Evolutionary conservation across 2,888 invertebrate genomes (phyloP).

Genomic region (Linnaemya tessellans): DNA sequence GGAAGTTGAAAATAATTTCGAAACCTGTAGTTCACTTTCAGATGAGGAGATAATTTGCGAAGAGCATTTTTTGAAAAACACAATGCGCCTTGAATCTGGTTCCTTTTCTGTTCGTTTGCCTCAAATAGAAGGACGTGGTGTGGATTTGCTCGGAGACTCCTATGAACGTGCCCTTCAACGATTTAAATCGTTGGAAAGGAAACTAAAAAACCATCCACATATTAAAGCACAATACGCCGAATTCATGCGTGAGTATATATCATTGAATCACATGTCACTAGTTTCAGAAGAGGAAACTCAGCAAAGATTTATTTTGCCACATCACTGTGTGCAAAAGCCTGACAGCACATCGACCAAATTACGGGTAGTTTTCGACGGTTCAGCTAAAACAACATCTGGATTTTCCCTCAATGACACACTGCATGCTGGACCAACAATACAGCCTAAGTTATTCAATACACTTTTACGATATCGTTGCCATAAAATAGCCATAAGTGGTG

Average conservation of each 20-base stretch:
- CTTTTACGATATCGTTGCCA: no score
- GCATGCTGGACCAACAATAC: no score
- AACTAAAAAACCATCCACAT: conserved; percentile 28
- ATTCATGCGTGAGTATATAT: not conserved
- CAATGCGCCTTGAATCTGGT: conserved; percentile 18
- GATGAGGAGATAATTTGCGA: conserved; percentile 51
- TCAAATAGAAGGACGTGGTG: not conserved
- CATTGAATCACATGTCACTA: no score
- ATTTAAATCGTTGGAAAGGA: conserved; percentile 48
- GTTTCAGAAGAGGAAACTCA: not conserved
- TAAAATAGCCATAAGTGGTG: no score
- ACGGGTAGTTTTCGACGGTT: conserved; percentile 40
- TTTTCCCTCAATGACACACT: conserved; percentile 37
- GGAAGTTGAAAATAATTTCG: conserved; percentile 66
- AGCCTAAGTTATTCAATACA: no score
- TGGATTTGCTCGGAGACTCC: conserved; percentile 34
- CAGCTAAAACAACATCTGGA: conserved; percentile 48
- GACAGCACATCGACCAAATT: not conserved
- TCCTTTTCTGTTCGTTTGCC: conserved; percentile 30
- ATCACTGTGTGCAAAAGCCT: conserved; percentile 8
- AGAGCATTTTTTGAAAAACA: conserved; percentile 17
- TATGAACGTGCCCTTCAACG: conserved; percentile 21
- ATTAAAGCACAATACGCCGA: conserved; percentile 15
- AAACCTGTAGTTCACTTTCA: not conserved
- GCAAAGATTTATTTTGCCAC: not conserved